phyloP scores from a whole-genome alignment of 2,113 vertebrate species.

The Carassius auratus region DNA sequence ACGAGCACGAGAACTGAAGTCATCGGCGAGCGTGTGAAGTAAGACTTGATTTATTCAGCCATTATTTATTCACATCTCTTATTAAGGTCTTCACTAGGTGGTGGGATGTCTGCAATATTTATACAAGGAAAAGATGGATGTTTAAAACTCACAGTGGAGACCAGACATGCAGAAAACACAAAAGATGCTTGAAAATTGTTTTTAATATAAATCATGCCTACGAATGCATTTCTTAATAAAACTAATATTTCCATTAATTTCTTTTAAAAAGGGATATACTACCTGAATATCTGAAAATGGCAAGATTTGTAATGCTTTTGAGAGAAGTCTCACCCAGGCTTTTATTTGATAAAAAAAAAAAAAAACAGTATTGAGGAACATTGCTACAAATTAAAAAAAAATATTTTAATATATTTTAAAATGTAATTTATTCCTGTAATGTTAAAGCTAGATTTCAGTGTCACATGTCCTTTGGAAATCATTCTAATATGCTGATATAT shows the following conservation, averaged over 20 bases:
- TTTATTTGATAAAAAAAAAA: background rate
- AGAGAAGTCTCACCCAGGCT: background rate
- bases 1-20: background rate
- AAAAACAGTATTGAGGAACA: background rate
- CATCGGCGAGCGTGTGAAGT: background rate
- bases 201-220: background rate
- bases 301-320: background rate
- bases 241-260: background rate
- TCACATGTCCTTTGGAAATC: background rate
- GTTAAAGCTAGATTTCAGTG: background rate
- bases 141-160: background rate
- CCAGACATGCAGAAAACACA: background rate
- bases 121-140: conserved; percentile 29
- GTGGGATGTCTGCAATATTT: conserved; percentile 39
- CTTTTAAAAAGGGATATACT: background rate
- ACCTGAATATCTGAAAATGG: background rate
- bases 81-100: conserved; percentile 34
- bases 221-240: background rate
- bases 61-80: conserved; percentile 29
- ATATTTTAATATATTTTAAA: background rate
- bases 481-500: background rate
- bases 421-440: background rate
- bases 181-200: background rate
- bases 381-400: background rate
- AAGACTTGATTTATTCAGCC: conserved; percentile 33